These are phyloP conservation scores for Eristalis pertinax DNA, from an alignment of 2,888 invertebrate species.

Conservation along the genomic window DNA sequence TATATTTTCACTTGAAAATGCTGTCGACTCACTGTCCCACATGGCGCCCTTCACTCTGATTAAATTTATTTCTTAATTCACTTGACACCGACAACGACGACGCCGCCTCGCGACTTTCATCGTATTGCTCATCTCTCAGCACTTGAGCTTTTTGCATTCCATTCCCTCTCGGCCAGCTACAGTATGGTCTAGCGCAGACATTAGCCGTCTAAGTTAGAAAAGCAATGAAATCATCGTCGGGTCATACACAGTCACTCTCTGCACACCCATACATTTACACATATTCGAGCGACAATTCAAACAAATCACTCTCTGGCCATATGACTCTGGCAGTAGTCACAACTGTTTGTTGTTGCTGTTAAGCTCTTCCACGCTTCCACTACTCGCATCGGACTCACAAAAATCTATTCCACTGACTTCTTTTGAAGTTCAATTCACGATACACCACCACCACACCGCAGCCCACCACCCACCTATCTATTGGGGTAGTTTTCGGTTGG, in stretches of 20 bases:
- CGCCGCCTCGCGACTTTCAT: slow-evolving; percentile 21
- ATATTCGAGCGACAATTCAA: neutral
- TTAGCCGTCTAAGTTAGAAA: slow-evolving; percentile 26
- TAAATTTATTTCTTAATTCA: slow-evolving; percentile 12
- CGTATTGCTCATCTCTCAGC: neutral
- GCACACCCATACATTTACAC: slow-evolving; percentile 5
- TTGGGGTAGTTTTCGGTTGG: slow-evolving; percentile 24
- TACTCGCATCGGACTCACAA: slow-evolving; percentile 35
- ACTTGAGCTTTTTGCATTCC: slow-evolving; percentile 14
- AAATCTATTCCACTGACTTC: slow-evolving; percentile 51
- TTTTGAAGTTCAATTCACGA: slow-evolving; percentile 55
- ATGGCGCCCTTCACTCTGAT: slow-evolving; percentile 33
- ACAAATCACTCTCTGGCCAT: neutral
- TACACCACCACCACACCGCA: slow-evolving; percentile 3
- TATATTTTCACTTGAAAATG: too few relatives aligned
- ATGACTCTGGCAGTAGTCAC: slow-evolving; percentile 31
- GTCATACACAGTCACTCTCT: slow-evolving; percentile 3
- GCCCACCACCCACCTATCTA: neutral
- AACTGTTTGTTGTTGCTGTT: slow-evolving; percentile 43
- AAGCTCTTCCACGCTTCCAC: slow-evolving; percentile 27
- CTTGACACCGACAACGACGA: slow-evolving; percentile 16
- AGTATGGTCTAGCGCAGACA: slow-evolving; percentile 26
- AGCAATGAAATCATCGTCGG: slow-evolving; percentile 54
- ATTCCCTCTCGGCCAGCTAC: neutral
- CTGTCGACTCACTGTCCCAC: slow-evolving; percentile 43